Percentiles rank a stretch among this genome's conserved stretches.
phyloP scores from a whole-genome alignment of 2,888 invertebrate genomes.

The Troilus luridus region DNA sequence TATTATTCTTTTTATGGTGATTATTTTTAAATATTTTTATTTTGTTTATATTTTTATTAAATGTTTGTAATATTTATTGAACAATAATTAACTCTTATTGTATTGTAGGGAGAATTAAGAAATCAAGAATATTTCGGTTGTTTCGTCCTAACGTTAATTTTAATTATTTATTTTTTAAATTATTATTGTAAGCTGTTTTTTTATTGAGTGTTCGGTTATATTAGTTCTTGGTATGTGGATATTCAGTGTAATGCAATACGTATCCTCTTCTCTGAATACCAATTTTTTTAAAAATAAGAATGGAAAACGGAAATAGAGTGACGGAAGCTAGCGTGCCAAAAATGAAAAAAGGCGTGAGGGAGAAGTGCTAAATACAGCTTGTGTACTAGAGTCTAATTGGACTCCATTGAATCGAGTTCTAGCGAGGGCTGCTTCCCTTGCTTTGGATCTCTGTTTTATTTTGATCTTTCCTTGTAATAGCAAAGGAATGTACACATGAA shows the following conservation, averaged over 20 bases:
- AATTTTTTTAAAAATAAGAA: neutral
- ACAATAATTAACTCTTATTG: no score
- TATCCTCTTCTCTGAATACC: neutral
- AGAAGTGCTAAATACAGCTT: slow-evolving; percentile 28
- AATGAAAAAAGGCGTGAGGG: neutral
- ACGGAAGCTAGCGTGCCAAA: slow-evolving; percentile 34
- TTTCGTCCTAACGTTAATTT: no score
- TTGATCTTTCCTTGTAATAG: neutral
- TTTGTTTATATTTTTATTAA: no score
- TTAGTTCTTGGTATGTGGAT: neutral
- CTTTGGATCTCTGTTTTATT: neutral
- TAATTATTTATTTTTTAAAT: no score
- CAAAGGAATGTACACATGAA: neutral
- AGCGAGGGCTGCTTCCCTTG: neutral
- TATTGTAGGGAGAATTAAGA: no score
- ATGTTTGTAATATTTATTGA: no score
- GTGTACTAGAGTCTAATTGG: slow-evolving; percentile 44
- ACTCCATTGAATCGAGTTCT: slow-evolving; percentile 14
- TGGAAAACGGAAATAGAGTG: slow-evolving; percentile 18
- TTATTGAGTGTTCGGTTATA: neutral
- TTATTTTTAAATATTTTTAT: no score
- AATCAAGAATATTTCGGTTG: no score
- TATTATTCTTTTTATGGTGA: no score
- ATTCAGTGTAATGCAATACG: neutral
- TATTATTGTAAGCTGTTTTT: no score